These are phyloP conservation scores for Piprites chloris DNA, from an alignment of 2,113 vertebrate genomes.

Conservation along the genomic window DNA sequence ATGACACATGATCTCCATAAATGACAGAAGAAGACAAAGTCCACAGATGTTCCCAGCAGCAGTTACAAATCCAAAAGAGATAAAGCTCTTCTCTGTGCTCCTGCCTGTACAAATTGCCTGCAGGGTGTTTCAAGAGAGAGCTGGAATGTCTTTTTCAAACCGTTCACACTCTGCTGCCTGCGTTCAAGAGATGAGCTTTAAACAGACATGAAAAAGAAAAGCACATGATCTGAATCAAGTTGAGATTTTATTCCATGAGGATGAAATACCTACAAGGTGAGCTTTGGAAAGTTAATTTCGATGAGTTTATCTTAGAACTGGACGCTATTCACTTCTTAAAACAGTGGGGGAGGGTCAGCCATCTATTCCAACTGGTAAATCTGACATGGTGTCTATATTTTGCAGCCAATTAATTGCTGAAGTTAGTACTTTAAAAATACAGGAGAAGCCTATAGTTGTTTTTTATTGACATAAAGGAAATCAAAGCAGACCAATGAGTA, in stretches of 20 bases:
- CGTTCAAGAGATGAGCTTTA: slow-evolving; percentile 6
- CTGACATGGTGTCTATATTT: neutral
- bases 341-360: neutral
- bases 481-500: neutral
- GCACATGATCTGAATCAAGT: neutral
- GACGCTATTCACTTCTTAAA: neutral
- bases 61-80: slow-evolving; percentile 37
- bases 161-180: neutral
- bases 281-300: slow-evolving; percentile 20
- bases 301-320: neutral
- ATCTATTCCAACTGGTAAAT: neutral
- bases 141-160: slow-evolving; percentile 52
- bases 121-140: slow-evolving; percentile 15
- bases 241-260: neutral
- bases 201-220: neutral
- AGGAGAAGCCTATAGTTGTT: neutral
- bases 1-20: slow-evolving; percentile 18
- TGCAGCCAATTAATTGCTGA: neutral
- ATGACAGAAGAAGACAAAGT: slow-evolving; percentile 16
- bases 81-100: slow-evolving; percentile 45
- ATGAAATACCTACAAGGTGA: neutral
- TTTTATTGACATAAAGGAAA: neutral
- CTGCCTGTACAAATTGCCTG: slow-evolving; percentile 50
- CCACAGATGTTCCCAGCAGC: slow-evolving; percentile 42
- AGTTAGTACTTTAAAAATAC: neutral